Conservation (phyloP, 2,113 vertebrate species). For the Brevimyrus niger region DNA sequence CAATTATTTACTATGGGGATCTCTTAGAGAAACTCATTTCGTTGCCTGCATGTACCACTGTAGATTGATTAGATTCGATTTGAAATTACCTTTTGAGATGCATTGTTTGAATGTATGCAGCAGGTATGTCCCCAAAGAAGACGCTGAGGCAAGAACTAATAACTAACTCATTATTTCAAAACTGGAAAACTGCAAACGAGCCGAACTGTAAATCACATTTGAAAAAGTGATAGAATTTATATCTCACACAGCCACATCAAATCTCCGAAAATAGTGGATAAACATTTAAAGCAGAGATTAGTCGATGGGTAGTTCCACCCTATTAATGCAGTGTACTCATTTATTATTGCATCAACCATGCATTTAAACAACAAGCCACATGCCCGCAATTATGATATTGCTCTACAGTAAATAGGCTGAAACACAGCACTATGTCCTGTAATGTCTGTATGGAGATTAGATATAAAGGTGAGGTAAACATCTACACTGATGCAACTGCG, state of each 20-base stretch:
- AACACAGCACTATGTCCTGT: neutral
- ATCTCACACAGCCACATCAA: neutral
- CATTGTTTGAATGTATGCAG: neutral
- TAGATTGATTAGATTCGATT: neutral
- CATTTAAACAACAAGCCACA: neutral
- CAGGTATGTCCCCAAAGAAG: neutral
- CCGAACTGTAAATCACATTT: neutral
- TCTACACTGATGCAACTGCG: neutral
- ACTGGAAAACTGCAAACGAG: neutral
- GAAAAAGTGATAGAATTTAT: neutral
- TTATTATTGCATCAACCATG: neutral
- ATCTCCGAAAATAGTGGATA: neutral
- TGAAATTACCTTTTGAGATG: neutral
- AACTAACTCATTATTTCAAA: neutral
- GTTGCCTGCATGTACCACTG: neutral
- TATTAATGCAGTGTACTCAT: neutral
- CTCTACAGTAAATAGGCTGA: neutral
- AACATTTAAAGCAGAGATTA: neutral
- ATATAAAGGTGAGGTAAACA: neutral
- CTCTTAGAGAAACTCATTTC: neutral
- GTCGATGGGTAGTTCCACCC: neutral
- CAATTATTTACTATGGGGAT: neutral
- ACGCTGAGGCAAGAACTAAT: neutral
- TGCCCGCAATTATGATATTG: neutral
- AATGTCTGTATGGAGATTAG: neutral